A percentile compares a stretch with the other conserved stretches of the same genome.
phyloP scores from a whole-genome alignment of 2,888 invertebrate species.

The Drosophila melanocephala region DNA sequence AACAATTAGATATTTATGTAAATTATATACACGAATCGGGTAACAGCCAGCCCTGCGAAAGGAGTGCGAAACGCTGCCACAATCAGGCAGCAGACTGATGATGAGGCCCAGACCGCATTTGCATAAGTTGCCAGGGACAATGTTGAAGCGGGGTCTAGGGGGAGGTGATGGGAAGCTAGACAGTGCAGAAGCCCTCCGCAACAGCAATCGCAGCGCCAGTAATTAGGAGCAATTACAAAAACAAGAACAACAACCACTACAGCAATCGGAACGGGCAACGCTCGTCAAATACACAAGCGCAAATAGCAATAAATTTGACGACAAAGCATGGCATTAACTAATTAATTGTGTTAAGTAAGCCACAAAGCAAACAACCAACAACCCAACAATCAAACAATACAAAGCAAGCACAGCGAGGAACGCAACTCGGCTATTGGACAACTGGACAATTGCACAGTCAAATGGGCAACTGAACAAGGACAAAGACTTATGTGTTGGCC shows the following conservation, averaged over 20 bases:
- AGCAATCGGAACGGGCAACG: conserved; percentile 29
- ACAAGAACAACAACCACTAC: conserved; percentile 30
- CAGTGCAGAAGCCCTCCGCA: conserved; percentile 4
- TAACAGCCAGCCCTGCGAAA: conserved; percentile 20
- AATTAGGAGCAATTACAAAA: conserved; percentile 76
- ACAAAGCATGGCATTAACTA: conserved; percentile 76
- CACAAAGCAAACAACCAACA: conserved; percentile 53
- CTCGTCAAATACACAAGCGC: conserved; percentile 71
- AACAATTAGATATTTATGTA: conserved; percentile 79
- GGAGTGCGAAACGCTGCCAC: conserved; percentile 39
- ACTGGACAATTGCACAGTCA: conserved; percentile 6
- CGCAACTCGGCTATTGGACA: conserved; percentile 21
- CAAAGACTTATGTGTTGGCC: conserved; percentile 10
- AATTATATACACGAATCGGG: conserved; percentile 63
- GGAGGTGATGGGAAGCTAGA: neutral
- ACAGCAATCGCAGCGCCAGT: conserved; percentile 65
- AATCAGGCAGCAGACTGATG: conserved; percentile 47
- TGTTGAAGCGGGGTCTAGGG: neutral
- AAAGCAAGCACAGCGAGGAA: conserved; percentile 9
- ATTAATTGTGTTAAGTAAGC: conserved; percentile 77
- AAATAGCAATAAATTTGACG: conserved; percentile 78
- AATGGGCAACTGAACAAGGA: conserved; percentile 27
- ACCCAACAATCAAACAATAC: conserved; percentile 29
- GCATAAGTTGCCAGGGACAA: conserved; percentile 58
- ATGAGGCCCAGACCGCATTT: conserved; percentile 55